phyloP scores from a whole-genome alignment of 2,888 invertebrate genomes.

The Ferrisia virgata region DNA sequence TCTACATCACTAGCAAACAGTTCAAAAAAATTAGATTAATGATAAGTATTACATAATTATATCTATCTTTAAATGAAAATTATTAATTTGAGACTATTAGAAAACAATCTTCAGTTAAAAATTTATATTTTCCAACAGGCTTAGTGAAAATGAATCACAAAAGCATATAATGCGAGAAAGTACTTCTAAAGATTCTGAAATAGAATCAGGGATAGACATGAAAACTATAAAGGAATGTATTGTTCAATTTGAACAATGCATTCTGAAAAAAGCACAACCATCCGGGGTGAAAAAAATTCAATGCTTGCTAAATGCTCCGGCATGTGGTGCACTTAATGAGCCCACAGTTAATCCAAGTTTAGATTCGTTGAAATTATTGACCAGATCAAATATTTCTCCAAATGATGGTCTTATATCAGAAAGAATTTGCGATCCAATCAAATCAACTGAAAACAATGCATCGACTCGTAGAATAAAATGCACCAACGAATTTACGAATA shows the following conservation, averaged over 20 bases:
- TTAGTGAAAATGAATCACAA: neutral
- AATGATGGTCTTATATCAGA: neutral
- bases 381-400: neutral
- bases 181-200: neutral
- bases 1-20: too few relatives aligned
- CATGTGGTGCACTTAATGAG: too few relatives aligned
- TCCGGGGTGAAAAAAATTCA: neutral
- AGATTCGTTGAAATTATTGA: neutral
- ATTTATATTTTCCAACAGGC: neutral
- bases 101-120: too few relatives aligned
- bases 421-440: neutral
- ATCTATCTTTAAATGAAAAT: too few relatives aligned
- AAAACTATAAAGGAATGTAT: neutral
- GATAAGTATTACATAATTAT: too few relatives aligned
- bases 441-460: neutral
- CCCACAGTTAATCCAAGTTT: too few relatives aligned
- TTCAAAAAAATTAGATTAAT: too few relatives aligned
- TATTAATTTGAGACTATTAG: too few relatives aligned
- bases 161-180: neutral
- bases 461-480: neutral
- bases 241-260: neutral
- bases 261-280: neutral
- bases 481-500: too few relatives aligned
- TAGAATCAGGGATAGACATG: neutral
- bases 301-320: too few relatives aligned